Conservation (phyloP, 2,797 vertebrate genomes). For the Melanotaenia nigrans region DNA sequence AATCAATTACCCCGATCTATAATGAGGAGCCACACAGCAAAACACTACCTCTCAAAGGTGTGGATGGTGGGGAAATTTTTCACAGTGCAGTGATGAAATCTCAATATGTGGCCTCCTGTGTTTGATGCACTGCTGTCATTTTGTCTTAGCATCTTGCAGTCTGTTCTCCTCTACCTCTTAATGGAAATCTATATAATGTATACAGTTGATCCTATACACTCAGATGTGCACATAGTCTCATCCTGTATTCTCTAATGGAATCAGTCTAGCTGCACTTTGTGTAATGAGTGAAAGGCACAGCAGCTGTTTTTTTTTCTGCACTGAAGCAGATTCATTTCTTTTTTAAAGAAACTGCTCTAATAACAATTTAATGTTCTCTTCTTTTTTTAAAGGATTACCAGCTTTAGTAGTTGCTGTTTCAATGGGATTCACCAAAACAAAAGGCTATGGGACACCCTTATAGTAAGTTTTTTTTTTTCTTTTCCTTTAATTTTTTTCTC, state of each 20-base stretch:
- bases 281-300: slow-evolving; percentile 51
- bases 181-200: slow-evolving; percentile 39
- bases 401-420: slow-evolving; percentile 98
- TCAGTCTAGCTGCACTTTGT: slow-evolving; percentile 56
- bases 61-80: slow-evolving; percentile 32
- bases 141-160: slow-evolving; percentile 48
- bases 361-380: slow-evolving; percentile 65
- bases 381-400: slow-evolving; percentile 89
- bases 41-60: slow-evolving; percentile 38
- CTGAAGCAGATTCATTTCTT: slow-evolving; percentile 16
- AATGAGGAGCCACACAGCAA: slow-evolving; percentile 64
- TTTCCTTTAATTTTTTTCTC: slow-evolving; percentile 6
- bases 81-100: slow-evolving; percentile 42
- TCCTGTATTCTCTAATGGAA: slow-evolving; percentile 41
- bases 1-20: slow-evolving; percentile 74
- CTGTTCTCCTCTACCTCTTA: slow-evolving; percentile 33
- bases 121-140: slow-evolving; percentile 59
- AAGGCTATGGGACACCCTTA: slow-evolving; percentile 96
- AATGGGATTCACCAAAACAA: slow-evolving; percentile 99
- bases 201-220: slow-evolving; percentile 30
- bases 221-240: slow-evolving; percentile 37
- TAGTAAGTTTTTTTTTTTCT: slow-evolving; percentile 88
- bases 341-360: slow-evolving; percentile 32
- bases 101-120: slow-evolving; percentile 29
- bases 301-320: slow-evolving; percentile 23